Base-by-base conservation (phyloP, 2,797 vertebrate genomes). In the Phylloscopus collybita region DNA sequence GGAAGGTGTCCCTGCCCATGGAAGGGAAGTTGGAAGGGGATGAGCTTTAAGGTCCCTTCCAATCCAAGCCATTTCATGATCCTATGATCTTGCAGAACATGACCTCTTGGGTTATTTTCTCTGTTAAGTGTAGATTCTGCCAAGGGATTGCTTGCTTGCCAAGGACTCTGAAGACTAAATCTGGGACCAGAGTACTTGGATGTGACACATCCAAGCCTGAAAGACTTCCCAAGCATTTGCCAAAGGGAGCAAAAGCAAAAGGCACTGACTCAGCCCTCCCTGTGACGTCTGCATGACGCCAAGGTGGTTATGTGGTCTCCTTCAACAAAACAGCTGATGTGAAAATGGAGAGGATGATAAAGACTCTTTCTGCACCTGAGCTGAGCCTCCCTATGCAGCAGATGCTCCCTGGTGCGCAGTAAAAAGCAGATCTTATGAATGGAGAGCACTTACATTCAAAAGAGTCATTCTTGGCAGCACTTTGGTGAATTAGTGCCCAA, bases 81-180 rank as follows among this genome's bases (percentile, higher is more conserved):
- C 29, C 51, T 40, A 3, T 40, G 51, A 86, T 40, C 32, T 34
- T 36, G 30, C 3, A 86, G 73, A 45, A 83, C 50, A 27, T 5
- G 53, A 80, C 14, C 45, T 11, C 13, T 59, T 72, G 34, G 19
- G 42, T 42, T 85, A 27, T 90, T 47, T 81, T 62, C 36, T 70
- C 45, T 38, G 18, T 1, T 16, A 29, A 69, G 11, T 2, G 19
- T 4, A 67, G 23, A 76, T 40, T n/a, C 38, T 80, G 71, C 82
- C 71, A 76, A 71, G 29, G n/a, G n/a, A 29, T 76, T 0, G 0
- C 36, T 76, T 0, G 0, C 36, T 61, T 86, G 72, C n/a, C 64
- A 86, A 86, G 34, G 30, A 45, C 21, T 44, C 50, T 71, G 38
- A 57, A 88, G 40, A 44, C 32, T 2, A 4, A 22, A 74, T 38